These are phyloP conservation scores for Spicauda simplicius DNA, from an alignment of 2,888 invertebrate genomes.

Conservation along the genomic window DNA sequence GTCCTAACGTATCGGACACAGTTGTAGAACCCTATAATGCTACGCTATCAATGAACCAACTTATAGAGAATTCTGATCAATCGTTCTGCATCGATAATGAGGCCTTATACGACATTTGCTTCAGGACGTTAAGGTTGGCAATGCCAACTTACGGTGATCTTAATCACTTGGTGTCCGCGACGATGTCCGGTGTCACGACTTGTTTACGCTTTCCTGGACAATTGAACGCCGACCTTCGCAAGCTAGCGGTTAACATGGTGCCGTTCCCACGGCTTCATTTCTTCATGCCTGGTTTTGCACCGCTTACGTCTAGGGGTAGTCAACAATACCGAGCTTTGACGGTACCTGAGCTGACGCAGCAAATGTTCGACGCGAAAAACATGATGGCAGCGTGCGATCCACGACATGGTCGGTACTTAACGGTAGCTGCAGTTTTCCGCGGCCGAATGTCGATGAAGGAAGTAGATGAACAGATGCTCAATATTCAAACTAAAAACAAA, in stretches of 20 bases:
- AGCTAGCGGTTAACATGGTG: slow-evolving; percentile 75
- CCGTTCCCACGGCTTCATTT: slow-evolving; percentile 90
- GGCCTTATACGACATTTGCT: slow-evolving; percentile 91
- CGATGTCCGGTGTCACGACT: slow-evolving; percentile 76
- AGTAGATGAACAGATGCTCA: slow-evolving; percentile 92
- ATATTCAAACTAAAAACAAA: slow-evolving; percentile 90
- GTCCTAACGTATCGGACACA: slow-evolving; percentile 90
- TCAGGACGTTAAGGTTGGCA: slow-evolving; percentile 88
- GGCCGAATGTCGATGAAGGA: slow-evolving; percentile 97
- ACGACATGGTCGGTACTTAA: slow-evolving; percentile 93
- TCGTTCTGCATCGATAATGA: slow-evolving; percentile 90
- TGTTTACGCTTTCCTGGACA: slow-evolving; percentile 74
- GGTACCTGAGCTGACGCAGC: slow-evolving; percentile 94
- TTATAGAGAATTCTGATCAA: slow-evolving; percentile 87
- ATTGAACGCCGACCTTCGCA: slow-evolving; percentile 89
- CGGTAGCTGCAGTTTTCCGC: slow-evolving; percentile 94
- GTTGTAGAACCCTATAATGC: slow-evolving; percentile 88
- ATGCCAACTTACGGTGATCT: slow-evolving; percentile 91
- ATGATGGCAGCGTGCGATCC: slow-evolving; percentile 99
- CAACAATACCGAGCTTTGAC: slow-evolving; percentile 94
- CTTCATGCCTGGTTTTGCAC: slow-evolving; percentile 86
- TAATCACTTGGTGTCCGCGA: slow-evolving; percentile 79
- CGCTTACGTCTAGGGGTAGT: slow-evolving; percentile 90
- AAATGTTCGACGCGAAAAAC: slow-evolving; percentile 88
- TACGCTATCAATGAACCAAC: slow-evolving; percentile 86